phyloP scores from a whole-genome alignment of 2,888 invertebrate genomes.

The Torymus auratus region DNA sequence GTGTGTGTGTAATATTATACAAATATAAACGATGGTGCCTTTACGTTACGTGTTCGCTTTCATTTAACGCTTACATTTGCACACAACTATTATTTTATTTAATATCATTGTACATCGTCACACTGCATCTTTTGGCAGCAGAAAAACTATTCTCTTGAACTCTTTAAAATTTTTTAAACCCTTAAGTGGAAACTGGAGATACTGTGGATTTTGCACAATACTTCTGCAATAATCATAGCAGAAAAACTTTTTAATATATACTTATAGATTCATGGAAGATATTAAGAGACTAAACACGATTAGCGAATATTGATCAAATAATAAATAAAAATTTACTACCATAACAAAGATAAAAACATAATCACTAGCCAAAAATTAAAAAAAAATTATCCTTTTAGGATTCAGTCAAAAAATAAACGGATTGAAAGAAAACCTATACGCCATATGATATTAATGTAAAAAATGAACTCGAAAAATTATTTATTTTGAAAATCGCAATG shows the following conservation, averaged over 20 bases:
- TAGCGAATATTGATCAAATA: constrained; percentile 15
- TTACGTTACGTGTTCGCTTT: constrained; percentile 37
- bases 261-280: constrained; percentile 45
- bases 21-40: constrained; percentile 56
- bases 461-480: constrained; percentile 25
- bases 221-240: constrained; percentile 30
- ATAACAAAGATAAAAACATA: constrained; percentile 31
- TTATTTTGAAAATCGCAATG: constrained; percentile 32
- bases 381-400: constrained; percentile 15
- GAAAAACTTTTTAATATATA: constrained; percentile 37
- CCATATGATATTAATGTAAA: not conserved
- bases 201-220: constrained; percentile 34
- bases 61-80: constrained; percentile 48
- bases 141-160: constrained; percentile 45
- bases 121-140: constrained; percentile 52
- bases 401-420: constrained; percentile 28
- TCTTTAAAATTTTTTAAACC: constrained; percentile 45
- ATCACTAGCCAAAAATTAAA: constrained; percentile 41
- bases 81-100: constrained; percentile 47
- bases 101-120: constrained; percentile 49
- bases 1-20: constrained; percentile 49
- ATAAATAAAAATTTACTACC: constrained; percentile 27
- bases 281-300: constrained; percentile 20
- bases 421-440: constrained; percentile 11
- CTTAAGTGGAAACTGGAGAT: constrained; percentile 34